These are phyloP conservation scores for Dasyprocta punctata DNA, from an alignment of 2,113 vertebrate species.

Conservation along the genomic window DNA sequence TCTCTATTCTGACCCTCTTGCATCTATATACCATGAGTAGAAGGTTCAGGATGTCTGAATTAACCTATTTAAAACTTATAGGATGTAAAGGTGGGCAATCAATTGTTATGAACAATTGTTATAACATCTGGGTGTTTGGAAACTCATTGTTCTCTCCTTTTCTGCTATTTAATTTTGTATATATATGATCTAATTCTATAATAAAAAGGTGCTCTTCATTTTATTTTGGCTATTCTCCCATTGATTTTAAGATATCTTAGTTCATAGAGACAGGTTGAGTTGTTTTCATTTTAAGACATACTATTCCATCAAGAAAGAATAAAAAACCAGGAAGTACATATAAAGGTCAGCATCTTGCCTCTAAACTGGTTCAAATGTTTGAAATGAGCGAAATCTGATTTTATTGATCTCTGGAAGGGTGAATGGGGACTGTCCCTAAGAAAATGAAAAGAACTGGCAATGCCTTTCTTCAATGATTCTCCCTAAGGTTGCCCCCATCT, in stretches of 20 bases:
- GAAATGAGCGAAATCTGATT: slow-evolving; percentile 34
- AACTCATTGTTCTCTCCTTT: background rate
- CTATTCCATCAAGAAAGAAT: slow-evolving; percentile 33
- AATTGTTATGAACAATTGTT: slow-evolving; percentile 5
- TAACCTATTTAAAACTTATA: background rate
- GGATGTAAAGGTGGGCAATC: background rate
- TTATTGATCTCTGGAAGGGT: slow-evolving; percentile 21
- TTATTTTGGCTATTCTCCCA: slow-evolving; percentile 8
- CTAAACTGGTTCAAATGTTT: slow-evolving; percentile 27
- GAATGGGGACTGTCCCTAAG: background rate
- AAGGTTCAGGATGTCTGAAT: background rate
- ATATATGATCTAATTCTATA: slow-evolving; percentile 1
- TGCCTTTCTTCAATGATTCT: background rate
- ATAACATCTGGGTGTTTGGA: background rate
- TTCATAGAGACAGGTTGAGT: background rate
- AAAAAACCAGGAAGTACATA: slow-evolving; percentile 30
- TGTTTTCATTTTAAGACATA: slow-evolving; percentile 31
- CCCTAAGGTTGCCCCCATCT: slow-evolving; percentile 5
- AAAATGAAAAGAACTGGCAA: background rate
- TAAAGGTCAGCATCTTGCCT: slow-evolving; percentile 29
- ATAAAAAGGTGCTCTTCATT: slow-evolving; percentile 5
- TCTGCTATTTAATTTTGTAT: background rate
- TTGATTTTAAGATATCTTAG: background rate
- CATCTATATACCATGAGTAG: background rate
- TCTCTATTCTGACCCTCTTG: background rate